Base-by-base conservation (phyloP, 1,140 invertebrate species). In the Maniola jurtina region DNA sequence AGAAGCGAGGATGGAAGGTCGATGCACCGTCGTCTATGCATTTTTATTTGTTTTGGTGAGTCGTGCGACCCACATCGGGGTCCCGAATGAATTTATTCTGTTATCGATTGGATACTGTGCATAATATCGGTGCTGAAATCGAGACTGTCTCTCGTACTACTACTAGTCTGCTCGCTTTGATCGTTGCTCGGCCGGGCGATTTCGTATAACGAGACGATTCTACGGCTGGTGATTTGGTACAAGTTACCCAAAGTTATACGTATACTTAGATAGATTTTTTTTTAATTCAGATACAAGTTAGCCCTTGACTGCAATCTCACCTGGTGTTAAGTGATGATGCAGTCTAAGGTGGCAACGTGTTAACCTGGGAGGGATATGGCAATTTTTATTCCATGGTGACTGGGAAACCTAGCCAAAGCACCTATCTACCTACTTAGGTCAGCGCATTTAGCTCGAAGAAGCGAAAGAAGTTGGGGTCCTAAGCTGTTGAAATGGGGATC, bases 11-110 rank as follows among this genome's bases (percentile, higher is more conserved):
- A 84, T 81, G 80, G 83, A 87, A 90, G 88, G 88, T 87, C 88
- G 80, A 83, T 88, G 88, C 80, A 85, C 87, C 66, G 82, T 71
- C 72, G 80, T 72, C 84, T 85, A 87, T 82, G 82, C 81, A 87
- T 85, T 88, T 88, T 88, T 89, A 87, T 89, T 89, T 87, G 85
- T 88, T 89, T 90, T 83, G 82, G 86, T 77, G 82, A 84, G 79
- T 83, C 81, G 82, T 77, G 73, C 87, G 87, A 88, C 88, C 88
- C 81, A 90, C 79, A 88, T 90, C 83, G 80, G 73, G 77, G 73
- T 72, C 75, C 71, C 73, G 84, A 88, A 88, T 88, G 88, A 88
- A 90, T 88, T 90, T 90, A 90, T 88, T 87, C 85, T 79, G 77
- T 71, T 86, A 89, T 89, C 87, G 87, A 89, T 89, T 86, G 68